Percentiles rank a stretch among this genome's conserved stretches.
phyloP scores from a whole-genome alignment of 2,797 vertebrate species.

The Poecilia velifera region DNA sequence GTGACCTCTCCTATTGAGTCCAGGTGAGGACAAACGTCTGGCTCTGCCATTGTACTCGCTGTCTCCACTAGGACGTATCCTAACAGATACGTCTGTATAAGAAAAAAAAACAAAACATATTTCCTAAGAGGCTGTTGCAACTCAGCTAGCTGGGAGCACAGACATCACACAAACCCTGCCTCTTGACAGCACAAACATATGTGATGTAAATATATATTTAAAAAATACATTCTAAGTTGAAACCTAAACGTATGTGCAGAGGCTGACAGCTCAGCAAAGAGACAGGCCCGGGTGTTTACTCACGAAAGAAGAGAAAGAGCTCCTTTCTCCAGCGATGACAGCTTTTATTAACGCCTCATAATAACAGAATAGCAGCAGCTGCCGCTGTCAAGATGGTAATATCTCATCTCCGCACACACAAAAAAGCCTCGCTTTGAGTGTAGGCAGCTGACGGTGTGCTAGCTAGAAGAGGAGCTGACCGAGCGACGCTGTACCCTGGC shows the following conservation, averaged over 20 bases:
- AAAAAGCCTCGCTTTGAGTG: neutral
- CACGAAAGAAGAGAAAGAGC: constrained; percentile 29
- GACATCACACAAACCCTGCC: constrained; percentile 6
- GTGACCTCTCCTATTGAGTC: constrained; percentile 96
- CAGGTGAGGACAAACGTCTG: constrained; percentile 91
- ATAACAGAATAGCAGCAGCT: constrained; percentile 36
- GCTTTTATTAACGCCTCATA: constrained; percentile 2
- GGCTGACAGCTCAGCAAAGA: constrained; percentile 46
- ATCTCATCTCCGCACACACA: constrained; percentile 15
- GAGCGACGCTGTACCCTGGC: constrained; percentile 37
- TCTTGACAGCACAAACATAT: neutral
- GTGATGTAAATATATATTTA: neutral
- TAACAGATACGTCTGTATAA: constrained; percentile 19
- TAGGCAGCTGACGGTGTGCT: constrained; percentile 14
- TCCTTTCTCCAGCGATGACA: constrained; percentile 28
- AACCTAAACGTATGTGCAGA: neutral
- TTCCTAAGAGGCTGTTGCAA: constrained; percentile 25
- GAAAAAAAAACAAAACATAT: constrained; percentile 11
- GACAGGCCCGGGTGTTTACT: constrained; percentile 63
- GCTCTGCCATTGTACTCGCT: constrained; percentile 84
- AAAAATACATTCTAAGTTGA: neutral
- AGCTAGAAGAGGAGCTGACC: constrained; percentile 31
- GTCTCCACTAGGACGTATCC: constrained; percentile 41
- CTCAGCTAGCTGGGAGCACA: constrained; percentile 44
- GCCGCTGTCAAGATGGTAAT: neutral